Base-by-base conservation (phyloP, 2,888 invertebrate genomes). In the Corythucha ciliata region DNA sequence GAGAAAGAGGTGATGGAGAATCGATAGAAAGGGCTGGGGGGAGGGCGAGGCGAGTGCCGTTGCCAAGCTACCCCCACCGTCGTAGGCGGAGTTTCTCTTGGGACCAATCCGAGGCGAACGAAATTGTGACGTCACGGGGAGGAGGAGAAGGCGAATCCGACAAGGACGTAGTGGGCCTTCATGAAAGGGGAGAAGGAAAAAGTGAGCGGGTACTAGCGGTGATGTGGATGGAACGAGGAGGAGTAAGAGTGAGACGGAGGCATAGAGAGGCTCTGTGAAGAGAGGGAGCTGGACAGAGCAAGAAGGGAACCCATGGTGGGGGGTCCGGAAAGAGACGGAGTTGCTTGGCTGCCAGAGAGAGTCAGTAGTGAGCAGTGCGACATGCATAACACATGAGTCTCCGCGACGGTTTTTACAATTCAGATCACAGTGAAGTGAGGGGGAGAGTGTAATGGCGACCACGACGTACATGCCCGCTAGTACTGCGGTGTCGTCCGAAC, bases 391-490 rank as follows among this genome's bases (percentile, higher is more conserved):
- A 75, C 75, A 77, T 75, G 74, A 76, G 72, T 70, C 61, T 57
- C 55, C 57, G 58, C 57, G 57, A 54, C 54, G 53, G 57, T 55
- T 58, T 62, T 60, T 63, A 58, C 60, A 58, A 59, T 61, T 62
- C 60, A 59, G 56, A 60, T 58, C 57, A 59, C 57, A 57, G 57
- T 59, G 55, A 56, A 58, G 58, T 58, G 60, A 74, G 73, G 72
- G 73, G 72, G 72, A 74, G 73, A 72, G 73, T 81, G 82, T 77
- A 82, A 90, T 90, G 89, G 89, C 91, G 80, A 89, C 90, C 78
- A 87, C 90, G 75, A 85, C 89, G 75, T 91, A 91, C 76, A 84
- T 91, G 80, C 77, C 79, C 69, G 82, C 86, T 70, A 77, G 77
- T 72, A 76, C 77, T 70, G 76, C 75, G 68, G 77, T 78, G 65